Evolutionary conservation across 2,113 vertebrate genomes (phyloP).

Genomic region (Todiramphus saurophagus): DNA sequence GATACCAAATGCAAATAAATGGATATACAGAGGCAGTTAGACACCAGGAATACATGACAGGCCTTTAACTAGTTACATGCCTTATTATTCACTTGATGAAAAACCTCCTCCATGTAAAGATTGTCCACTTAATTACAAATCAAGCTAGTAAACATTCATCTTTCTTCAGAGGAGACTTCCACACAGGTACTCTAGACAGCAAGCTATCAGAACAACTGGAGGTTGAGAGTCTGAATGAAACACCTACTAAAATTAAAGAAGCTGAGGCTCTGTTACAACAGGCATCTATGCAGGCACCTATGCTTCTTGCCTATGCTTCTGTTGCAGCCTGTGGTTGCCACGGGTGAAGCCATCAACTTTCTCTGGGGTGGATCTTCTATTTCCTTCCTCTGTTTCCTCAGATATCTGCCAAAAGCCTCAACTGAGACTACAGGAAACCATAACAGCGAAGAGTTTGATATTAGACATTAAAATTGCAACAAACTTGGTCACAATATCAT

Average conservation of each 20-base stretch:
- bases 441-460: not conserved
- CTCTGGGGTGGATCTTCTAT: conserved; percentile 17
- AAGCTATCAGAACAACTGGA: not conserved
- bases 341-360: conserved; percentile 15
- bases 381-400: conserved; percentile 64
- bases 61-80: not conserved
- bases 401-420: conserved; percentile 21
- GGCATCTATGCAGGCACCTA: not conserved
- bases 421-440: not conserved
- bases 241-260: not conserved
- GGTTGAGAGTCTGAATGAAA: not conserved
- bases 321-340: conserved; percentile 27
- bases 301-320: not conserved
- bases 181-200: not conserved
- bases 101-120: not conserved
- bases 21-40: not conserved
- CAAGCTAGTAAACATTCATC: not conserved
- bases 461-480: not conserved
- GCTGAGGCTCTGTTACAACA: not conserved
- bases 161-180: not conserved
- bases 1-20: not conserved
- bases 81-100: not conserved
- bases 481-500: not conserved
- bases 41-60: not conserved
- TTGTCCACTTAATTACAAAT: not conserved